These are phyloP conservation scores for Drosophila nebulosa DNA, from an alignment of 1,140 invertebrate genomes.

Conservation along the genomic window DNA sequence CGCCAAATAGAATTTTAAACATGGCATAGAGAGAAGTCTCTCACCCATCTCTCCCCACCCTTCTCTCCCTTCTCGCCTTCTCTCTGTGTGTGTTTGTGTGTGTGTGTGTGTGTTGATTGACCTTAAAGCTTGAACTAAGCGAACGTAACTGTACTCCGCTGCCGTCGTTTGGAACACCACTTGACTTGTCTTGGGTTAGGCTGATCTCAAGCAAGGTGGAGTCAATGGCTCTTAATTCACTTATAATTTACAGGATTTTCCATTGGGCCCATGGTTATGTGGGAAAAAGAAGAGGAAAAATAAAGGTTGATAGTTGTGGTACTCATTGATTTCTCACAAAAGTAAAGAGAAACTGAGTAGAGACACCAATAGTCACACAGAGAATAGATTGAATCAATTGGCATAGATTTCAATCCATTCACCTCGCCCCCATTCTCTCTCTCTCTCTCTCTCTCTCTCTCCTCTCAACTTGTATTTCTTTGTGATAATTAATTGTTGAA, in stretches of 20 bases:
- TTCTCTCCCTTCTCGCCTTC: too few species aligned
- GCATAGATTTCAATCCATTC: background rate
- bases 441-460: too few species aligned
- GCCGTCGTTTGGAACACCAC: conserved; percentile 12
- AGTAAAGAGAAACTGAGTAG: conserved; percentile 20
- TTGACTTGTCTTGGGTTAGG: conserved; percentile 19
- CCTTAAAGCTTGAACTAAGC: conserved; percentile 62
- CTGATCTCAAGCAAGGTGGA: background rate
- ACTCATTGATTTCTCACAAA: conserved; percentile 40
- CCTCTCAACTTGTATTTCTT: background rate
- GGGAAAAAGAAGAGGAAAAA: conserved; percentile 34
- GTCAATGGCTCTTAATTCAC: conserved; percentile 45
- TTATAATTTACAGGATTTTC: conserved; percentile 58
- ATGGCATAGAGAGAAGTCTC: conserved; percentile 16
- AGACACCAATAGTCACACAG: background rate
- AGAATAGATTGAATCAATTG: background rate
- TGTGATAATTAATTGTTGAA: conserved; percentile 38
- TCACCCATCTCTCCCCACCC: background rate
- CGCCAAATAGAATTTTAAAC: conserved; percentile 73
- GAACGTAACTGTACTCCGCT: conserved; percentile 53
- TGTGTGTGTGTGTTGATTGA: conserved; percentile 51
- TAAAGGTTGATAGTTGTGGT: background rate
- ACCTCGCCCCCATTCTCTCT: background rate
- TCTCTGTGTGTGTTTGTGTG: background rate
- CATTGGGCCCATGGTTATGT: conserved; percentile 31